phyloP scores from a whole-genome alignment of 2,113 vertebrate genomes.

The Ptyas mucosa region DNA sequence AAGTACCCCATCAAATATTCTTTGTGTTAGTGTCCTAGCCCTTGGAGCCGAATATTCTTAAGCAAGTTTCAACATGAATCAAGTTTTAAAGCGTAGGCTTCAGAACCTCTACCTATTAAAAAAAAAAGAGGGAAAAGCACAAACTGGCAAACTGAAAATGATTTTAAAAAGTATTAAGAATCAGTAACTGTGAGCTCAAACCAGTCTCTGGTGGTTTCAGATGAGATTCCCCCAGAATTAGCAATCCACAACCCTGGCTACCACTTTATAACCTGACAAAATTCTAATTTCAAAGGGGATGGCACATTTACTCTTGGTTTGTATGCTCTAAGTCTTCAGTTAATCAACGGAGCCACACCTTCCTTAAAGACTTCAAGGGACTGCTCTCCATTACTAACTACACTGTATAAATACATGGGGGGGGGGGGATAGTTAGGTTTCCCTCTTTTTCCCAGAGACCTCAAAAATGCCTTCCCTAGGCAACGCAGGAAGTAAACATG shows the following conservation, averaged over 20 bases:
- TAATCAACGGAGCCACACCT: constrained; percentile 52
- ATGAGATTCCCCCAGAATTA: constrained; percentile 49
- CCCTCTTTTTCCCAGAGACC: background rate
- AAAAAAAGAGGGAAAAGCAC: background rate
- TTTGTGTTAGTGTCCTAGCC: constrained; percentile 13
- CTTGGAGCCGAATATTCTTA: background rate
- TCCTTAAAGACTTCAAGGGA: constrained; percentile 35
- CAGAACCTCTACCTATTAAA: background rate
- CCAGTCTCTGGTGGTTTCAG: constrained; percentile 27
- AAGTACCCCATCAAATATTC: background rate
- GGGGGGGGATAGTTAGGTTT: background rate
- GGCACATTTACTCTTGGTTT: constrained; percentile 48
- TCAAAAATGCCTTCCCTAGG: constrained; percentile 17
- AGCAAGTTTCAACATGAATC: constrained; percentile 14
- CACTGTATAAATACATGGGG: background rate
- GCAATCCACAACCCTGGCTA: constrained; percentile 16
- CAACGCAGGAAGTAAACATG: constrained; percentile 45
- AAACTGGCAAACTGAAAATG: background rate
- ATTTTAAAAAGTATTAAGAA: constrained; percentile 16
- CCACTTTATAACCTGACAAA: constrained; percentile 4
- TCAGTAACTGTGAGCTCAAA: constrained; percentile 29
- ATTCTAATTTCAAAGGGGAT: constrained; percentile 40
- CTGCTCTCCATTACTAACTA: background rate
- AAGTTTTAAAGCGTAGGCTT: background rate
- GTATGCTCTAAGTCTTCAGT: constrained; percentile 20